Conservation (phyloP, 1,140 invertebrate species). For the Scaptomyza hsui region DNA sequence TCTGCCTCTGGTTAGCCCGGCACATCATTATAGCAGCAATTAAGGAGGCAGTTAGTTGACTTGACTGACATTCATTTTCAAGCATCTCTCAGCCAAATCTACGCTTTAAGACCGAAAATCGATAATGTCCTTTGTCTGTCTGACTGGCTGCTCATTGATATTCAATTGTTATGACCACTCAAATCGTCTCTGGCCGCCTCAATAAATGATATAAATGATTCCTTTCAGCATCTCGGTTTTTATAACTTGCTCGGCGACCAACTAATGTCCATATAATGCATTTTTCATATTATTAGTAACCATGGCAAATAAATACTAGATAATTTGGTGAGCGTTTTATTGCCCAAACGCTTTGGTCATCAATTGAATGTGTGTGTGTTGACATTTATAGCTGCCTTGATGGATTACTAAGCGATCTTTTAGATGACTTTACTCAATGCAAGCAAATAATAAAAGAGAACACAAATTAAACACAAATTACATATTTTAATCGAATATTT, state of each 20-base stretch:
- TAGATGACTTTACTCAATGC: constrained; percentile 20
- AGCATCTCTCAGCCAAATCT: constrained; percentile 8
- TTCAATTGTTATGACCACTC: constrained; percentile 54
- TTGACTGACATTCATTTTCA: constrained; percentile 42
- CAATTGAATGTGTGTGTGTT: constrained; percentile 5
- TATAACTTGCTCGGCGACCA: constrained; percentile 56
- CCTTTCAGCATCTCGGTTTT: constrained; percentile 44
- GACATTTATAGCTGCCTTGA: constrained; percentile 51
- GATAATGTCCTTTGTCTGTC: constrained; percentile 22
- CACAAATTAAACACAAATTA: neutral
- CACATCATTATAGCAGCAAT: constrained; percentile 76
- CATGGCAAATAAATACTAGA: neutral
- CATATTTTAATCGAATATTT: neutral
- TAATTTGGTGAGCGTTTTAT: constrained; percentile 20
- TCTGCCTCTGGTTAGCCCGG: constrained; percentile 26
- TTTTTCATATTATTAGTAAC: constrained; percentile 44
- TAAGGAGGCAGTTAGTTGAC: constrained; percentile 58
- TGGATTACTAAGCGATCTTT: constrained; percentile 66
- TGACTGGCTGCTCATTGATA: constrained; percentile 34
- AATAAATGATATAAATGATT: constrained; percentile 51
- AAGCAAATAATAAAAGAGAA: neutral
- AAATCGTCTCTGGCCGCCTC: constrained; percentile 29
- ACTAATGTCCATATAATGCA: constrained; percentile 72
- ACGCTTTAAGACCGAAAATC: constrained; percentile 46
- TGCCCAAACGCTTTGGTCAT: constrained; percentile 8